These are phyloP conservation scores for Yponomeuta plumbellus DNA, from an alignment of 2,888 invertebrate genomes.

Conservation along the genomic window DNA sequence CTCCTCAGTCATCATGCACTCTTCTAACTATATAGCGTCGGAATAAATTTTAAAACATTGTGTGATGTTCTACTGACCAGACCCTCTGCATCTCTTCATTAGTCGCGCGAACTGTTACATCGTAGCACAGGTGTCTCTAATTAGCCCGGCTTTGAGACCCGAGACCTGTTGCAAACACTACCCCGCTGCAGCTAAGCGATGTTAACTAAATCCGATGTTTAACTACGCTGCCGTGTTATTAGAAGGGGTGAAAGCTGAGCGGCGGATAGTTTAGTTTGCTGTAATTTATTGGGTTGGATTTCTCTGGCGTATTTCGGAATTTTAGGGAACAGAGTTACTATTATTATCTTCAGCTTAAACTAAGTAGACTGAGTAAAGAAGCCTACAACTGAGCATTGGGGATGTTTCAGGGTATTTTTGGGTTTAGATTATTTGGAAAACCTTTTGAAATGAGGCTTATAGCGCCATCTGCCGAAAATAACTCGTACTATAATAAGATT, in stretches of 20 bases:
- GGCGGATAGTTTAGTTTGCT: not conserved
- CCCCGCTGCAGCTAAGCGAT: not conserved
- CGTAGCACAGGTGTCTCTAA: slow-evolving; percentile 17
- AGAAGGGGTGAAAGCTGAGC: not conserved
- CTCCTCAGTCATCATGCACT: too few species aligned
- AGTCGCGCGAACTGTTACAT: slow-evolving; percentile 9
- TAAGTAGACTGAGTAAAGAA: not conserved
- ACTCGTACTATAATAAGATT: not conserved
- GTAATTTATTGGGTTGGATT: not conserved
- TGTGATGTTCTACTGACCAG: not conserved
- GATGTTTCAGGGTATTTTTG: too few species aligned
- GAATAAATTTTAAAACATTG: not conserved
- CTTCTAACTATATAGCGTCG: not conserved
- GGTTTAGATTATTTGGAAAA: too few species aligned
- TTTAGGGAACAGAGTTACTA: too few species aligned
- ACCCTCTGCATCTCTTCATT: not conserved
- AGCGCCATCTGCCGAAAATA: not conserved
- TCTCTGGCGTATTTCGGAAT: not conserved
- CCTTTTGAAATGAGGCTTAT: not conserved
- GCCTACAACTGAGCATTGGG: not conserved
- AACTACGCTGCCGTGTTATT: slow-evolving; percentile 2
- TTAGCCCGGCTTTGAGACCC: slow-evolving; percentile 19
- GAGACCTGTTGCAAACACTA: slow-evolving; percentile 12
- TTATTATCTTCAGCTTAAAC: not conserved
- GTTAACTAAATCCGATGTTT: not conserved